phyloP scores from a whole-genome alignment of 2,888 invertebrate species.

The Amiota minor region DNA sequence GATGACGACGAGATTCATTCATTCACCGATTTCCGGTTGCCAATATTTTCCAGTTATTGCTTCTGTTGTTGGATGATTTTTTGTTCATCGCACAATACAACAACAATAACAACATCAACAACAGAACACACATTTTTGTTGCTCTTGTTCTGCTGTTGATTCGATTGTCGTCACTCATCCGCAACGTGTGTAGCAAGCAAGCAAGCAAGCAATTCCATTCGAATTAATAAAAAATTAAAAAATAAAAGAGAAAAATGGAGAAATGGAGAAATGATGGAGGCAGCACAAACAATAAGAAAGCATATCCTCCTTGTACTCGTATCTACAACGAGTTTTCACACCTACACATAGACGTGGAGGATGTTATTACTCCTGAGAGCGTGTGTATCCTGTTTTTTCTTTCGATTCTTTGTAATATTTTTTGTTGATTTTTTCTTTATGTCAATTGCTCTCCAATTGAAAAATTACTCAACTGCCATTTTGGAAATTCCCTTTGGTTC shows the following conservation, averaged over 20 bases:
- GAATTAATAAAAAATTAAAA: slow-evolving; percentile 25
- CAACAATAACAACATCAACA: not conserved
- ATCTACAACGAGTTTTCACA: slow-evolving; percentile 6
- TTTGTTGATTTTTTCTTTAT: slow-evolving; percentile 37
- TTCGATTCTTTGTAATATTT: not conserved
- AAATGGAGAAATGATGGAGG: not conserved
- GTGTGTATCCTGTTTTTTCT: slow-evolving; percentile 7
- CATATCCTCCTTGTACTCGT: not conserved
- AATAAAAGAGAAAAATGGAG: not conserved
- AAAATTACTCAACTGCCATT: slow-evolving; percentile 71
- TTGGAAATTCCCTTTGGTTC: slow-evolving; percentile 12
- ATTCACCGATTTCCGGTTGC: slow-evolving; percentile 29
- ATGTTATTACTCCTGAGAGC: too few relatives aligned
- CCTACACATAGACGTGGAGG: not conserved
- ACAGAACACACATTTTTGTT: slow-evolving; percentile 5
- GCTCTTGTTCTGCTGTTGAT: slow-evolving; percentile 24
- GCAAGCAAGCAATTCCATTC: slow-evolving; percentile 8
- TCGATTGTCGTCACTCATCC: slow-evolving; percentile 41
- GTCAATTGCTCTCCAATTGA: slow-evolving; percentile 73
- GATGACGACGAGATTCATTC: slow-evolving; percentile 34
- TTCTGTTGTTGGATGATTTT: not conserved
- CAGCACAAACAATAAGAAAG: not conserved
- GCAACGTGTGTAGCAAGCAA: slow-evolving; percentile 13
- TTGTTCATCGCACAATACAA: not conserved
- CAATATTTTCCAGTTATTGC: slow-evolving; percentile 46